Base-by-base conservation (phyloP, 2,888 invertebrate genomes). In the Itoplectis maculator region DNA sequence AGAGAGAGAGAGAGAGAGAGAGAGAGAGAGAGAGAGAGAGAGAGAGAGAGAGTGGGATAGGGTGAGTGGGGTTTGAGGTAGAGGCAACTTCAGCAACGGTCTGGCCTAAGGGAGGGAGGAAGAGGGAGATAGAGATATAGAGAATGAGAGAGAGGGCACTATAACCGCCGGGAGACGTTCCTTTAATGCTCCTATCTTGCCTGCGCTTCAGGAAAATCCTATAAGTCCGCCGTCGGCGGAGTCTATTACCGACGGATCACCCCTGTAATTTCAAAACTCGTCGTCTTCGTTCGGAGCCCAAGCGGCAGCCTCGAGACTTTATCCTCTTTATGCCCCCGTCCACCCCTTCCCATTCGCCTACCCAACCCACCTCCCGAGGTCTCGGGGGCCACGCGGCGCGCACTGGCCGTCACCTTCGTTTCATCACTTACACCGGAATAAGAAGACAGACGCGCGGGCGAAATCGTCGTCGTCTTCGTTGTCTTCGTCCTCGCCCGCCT, bases 201-300 rank as follows among this genome's bases (percentile, higher is more conserved):
- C 80, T 80, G 69, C 72, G 81, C 80, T 81, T 81, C 66, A 69
- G 75, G 85, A 87, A 88, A 88, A 89, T 89, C 89, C 89, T 88
- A 88, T 89, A 89, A 89, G 89, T 89, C 89, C 88, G 40, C 79
- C 87, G 87, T 87, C 87, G 87, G 89, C 86, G 86, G 89, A 90
- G 89, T 90, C 90, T 88, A 90, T 90, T 90, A 90, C 89, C 85
- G 86, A 84, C 87, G 89, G 90, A 90, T 90, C 89, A 89, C 88
- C 88, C 85, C 86, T 87, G 90, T 90, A 90, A 90, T 90, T 90
- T 89, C 88, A 90, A 89, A 89, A 90, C 89, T 88, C 88, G 88
- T 88, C 84, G 84, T 70, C 72, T 65, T 79, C 79, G 82, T 82
- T 72, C 75, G 45, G 63, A 75, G 40, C 70, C 37, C 49, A 66